Percentiles rank a stretch among this genome's conserved stretches.
Evolutionary conservation across 2,888 invertebrate species (phyloP).

Genomic region (Drosophila meridiana): DNA sequence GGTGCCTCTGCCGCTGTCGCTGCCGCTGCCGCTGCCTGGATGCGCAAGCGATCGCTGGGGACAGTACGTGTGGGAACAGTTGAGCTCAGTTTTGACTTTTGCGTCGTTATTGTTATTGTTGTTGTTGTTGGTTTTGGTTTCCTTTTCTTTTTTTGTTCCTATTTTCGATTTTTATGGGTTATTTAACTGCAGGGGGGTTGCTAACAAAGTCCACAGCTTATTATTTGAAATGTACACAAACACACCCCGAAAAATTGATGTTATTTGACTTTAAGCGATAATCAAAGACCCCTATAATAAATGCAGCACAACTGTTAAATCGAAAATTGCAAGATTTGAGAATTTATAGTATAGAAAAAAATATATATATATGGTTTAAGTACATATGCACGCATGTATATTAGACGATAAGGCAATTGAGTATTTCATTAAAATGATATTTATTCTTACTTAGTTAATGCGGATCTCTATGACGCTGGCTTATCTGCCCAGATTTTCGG

Average conservation of each 20-base stretch:
- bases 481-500: conserved; percentile 55
- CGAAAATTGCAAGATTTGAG: background rate
- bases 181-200: conserved; percentile 50
- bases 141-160: conserved; percentile 4
- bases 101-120: conserved; percentile 22
- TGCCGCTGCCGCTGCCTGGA: conserved; percentile 28
- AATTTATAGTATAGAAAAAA: conserved; percentile 1
- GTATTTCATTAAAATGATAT: conserved; percentile 69
- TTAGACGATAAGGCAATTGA: conserved; percentile 47
- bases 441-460: conserved; percentile 63
- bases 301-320: conserved; percentile 1
- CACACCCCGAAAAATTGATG: conserved; percentile 37
- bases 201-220: conserved; percentile 30
- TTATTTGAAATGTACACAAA: conserved; percentile 21
- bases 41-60: conserved; percentile 31
- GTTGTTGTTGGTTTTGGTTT: conserved; percentile 3
- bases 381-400: background rate
- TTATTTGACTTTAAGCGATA: conserved; percentile 47
- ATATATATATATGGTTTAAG: background rate
- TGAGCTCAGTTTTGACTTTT: conserved; percentile 31
- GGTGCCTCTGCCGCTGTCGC: conserved; percentile 28
- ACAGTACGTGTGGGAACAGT: conserved; percentile 23
- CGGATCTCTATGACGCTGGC: conserved; percentile 37
- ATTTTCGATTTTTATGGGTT: conserved; percentile 7
- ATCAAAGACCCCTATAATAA: conserved; percentile 16